phyloP scores from a whole-genome alignment of 2,113 vertebrate species.

The Lophius piscatorius region DNA sequence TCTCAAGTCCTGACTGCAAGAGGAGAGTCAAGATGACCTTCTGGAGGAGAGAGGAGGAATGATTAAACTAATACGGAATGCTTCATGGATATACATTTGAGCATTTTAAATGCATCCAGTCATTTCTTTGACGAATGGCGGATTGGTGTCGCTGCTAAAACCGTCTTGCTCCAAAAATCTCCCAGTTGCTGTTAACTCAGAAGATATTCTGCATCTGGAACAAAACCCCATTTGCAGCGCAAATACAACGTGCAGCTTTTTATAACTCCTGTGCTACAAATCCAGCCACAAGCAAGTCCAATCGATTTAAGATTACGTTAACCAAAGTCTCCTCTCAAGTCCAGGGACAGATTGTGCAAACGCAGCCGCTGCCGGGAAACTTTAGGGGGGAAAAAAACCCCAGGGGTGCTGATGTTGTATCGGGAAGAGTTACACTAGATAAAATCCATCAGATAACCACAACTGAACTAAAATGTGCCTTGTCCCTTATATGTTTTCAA shows the following conservation, averaged over 20 bases:
- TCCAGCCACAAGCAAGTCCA: constrained; percentile 34
- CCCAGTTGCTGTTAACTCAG: constrained; percentile 38
- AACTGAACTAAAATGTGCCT: not conserved
- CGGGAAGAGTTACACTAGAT: not conserved
- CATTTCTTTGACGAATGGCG: too few relatives aligned
- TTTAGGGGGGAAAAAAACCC: constrained; percentile 21
- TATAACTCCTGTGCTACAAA: constrained; percentile 43
- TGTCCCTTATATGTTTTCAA: not conserved
- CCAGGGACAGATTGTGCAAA: constrained; percentile 32
- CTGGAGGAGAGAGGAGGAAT: too few relatives aligned
- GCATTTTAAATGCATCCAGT: too few relatives aligned
- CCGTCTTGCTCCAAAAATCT: too few relatives aligned
- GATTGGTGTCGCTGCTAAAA: too few relatives aligned
- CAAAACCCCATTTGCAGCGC: constrained; percentile 24
- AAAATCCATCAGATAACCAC: constrained; percentile 7
- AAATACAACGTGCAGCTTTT: constrained; percentile 15
- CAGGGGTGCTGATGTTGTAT: constrained; percentile 17
- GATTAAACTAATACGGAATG: too few relatives aligned
- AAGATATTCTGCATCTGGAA: constrained; percentile 27
- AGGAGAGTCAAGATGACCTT: too few relatives aligned
- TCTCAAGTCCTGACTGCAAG: too few relatives aligned
- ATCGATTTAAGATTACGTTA: constrained; percentile 50
- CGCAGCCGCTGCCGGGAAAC: constrained; percentile 25
- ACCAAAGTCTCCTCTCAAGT: constrained; percentile 34
- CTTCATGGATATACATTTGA: too few relatives aligned